Conservation (phyloP, 2,888 invertebrate genomes). For the Calliopum simillimum region DNA sequence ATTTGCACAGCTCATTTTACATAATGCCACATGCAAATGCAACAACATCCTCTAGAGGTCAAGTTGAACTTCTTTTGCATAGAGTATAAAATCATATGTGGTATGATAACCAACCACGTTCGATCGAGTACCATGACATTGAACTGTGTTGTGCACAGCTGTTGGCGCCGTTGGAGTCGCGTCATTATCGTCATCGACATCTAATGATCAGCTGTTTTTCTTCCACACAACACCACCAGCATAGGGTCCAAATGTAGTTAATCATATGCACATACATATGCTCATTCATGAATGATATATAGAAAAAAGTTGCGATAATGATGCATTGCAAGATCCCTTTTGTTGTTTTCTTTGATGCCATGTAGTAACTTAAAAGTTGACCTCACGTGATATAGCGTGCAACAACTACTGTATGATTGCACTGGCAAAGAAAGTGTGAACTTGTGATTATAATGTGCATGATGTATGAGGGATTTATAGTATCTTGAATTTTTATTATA, state of each 20-base stretch:
- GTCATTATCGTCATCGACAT: neutral
- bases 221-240: neutral
- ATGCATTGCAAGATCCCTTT: neutral
- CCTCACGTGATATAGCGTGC: conserved; percentile 32
- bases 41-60: conserved; percentile 8
- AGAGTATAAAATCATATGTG: neutral
- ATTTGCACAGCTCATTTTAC: no score
- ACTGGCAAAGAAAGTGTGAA: no score
- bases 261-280: neutral
- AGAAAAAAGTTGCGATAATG: conserved; percentile 24
- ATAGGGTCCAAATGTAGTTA: neutral
- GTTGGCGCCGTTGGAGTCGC: no score
- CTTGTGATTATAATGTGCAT: no score
- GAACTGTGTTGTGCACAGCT: neutral
- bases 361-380: neutral
- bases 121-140: neutral
- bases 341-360: neutral
- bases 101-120: neutral
- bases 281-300: no score
- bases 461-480: no score
- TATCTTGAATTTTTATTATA: no score
- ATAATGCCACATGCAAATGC: neutral
- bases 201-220: neutral
- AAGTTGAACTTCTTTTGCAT: neutral
- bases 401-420: conserved; percentile 8